These are phyloP conservation scores for Leptarthrus brevirostris DNA, from an alignment of 2,888 invertebrate genomes.

Conservation along the genomic window DNA sequence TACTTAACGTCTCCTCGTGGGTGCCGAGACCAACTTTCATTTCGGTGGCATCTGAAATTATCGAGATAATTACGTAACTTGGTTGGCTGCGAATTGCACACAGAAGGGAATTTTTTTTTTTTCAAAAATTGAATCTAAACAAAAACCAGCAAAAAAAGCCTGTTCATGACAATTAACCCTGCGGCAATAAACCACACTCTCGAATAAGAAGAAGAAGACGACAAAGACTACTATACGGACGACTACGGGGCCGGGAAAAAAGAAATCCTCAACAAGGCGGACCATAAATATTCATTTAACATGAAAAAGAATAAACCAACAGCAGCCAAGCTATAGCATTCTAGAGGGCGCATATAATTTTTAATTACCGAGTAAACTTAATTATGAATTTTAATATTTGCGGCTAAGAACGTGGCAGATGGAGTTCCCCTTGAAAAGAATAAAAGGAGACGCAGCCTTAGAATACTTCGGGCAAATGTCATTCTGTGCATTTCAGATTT, in stretches of 20 bases:
- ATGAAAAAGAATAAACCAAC: constrained; percentile 37
- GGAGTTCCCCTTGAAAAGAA: constrained; percentile 25
- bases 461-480: constrained; percentile 32
- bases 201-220: constrained; percentile 28
- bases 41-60: constrained; percentile 24
- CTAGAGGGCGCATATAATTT: constrained; percentile 61
- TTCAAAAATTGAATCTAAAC: constrained; percentile 43
- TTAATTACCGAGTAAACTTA: constrained; percentile 68
- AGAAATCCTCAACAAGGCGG: constrained; percentile 45
- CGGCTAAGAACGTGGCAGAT: constrained; percentile 54
- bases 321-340: constrained; percentile 15
- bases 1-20: too few relatives aligned
- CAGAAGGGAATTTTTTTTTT: not conserved
- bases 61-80: constrained; percentile 38
- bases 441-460: constrained; percentile 42
- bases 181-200: constrained; percentile 42
- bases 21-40: too few relatives aligned
- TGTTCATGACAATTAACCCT: constrained; percentile 47
- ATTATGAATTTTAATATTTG: constrained; percentile 67
- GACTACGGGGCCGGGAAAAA: not conserved
- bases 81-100: not conserved
- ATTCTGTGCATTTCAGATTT: constrained; percentile 47
- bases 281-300: constrained; percentile 50
- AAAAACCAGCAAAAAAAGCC: constrained; percentile 37
- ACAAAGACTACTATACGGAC: not conserved